Conservation (phyloP, 1,140 invertebrate genomes). For the Thrips palmi region DNA sequence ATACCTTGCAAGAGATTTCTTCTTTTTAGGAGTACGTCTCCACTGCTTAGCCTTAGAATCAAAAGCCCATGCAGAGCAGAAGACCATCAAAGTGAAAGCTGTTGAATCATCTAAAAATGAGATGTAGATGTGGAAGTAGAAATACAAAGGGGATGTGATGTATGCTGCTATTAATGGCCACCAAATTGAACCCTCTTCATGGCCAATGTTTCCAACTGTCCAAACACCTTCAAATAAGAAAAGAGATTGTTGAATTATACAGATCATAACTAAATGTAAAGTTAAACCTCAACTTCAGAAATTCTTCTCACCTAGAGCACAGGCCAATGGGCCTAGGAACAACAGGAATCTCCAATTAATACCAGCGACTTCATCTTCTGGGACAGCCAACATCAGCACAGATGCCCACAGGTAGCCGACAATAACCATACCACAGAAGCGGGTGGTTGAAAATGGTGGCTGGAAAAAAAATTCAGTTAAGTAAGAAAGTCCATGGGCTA, state of each 20-base stretch:
- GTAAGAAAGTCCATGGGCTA: no score
- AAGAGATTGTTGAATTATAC: no score
- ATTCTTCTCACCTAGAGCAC: constrained; percentile 47
- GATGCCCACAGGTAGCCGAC: constrained; percentile 66
- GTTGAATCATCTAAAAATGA: constrained; percentile 46
- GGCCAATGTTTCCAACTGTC: constrained; percentile 76
- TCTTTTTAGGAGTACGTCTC: constrained; percentile 39
- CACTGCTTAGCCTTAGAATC: constrained; percentile 59
- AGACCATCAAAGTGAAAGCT: constrained; percentile 43
- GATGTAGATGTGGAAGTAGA: no score
- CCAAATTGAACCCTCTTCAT: constrained; percentile 48
- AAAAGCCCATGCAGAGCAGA: constrained; percentile 42
- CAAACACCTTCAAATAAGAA: constrained; percentile 50
- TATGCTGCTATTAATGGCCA: constrained; percentile 49
- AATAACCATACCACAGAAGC: constrained; percentile 57
- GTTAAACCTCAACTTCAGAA: constrained; percentile 9
- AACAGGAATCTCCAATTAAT: constrained; percentile 49
- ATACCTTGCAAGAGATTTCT: constrained; percentile 26
- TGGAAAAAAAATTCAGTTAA: constrained; percentile 28
- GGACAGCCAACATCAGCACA: constrained; percentile 53
- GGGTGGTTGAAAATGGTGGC: constrained; percentile 57
- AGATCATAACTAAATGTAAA: no score
- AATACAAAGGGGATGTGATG: constrained; percentile 36
- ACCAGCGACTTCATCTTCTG: constrained; percentile 47
- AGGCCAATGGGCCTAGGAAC: constrained; percentile 47